Evolutionary conservation across 1,140 invertebrate species (phyloP), one percentile per base, ranked within the genome.

Genomic region (Sitodiplosis mosellana): DNA sequence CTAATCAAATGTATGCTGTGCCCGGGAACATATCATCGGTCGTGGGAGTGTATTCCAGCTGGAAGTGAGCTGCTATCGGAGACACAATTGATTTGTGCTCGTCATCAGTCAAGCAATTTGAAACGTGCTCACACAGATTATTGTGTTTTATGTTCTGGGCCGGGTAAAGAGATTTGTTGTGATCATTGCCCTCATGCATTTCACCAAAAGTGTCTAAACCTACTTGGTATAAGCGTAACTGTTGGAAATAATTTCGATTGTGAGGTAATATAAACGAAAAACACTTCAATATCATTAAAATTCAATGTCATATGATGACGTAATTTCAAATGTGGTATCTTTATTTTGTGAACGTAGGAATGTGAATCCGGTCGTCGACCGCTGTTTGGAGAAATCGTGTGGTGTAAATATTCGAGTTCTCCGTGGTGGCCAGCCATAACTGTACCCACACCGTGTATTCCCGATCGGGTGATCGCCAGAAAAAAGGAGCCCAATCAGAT

Each of bases 341-440:
- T 87, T 5, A 88, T n/a, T n/a, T n/a, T n/a, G n/a, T n/a, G n/a
- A n/a, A n/a, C n/a, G n/a, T n/a, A n/a, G n/a, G n/a, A n/a, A n/a
- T n/a, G n/a, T n/a, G n/a, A n/a, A n/a, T n/a, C n/a, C n/a, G n/a
- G n/a, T n/a, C n/a, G n/a, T n/a, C n/a, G n/a, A n/a, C n/a, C n/a
- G n/a, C n/a, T n/a, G n/a, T n/a, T n/a, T n/a, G n/a, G n/a, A n/a
- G n/a, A 95, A 63, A 81, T 97, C 56, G 83, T 94, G 5, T 95
- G 90, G 91, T 86, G 84, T 0, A 94, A 93, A 66, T 70, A 91
- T 6, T 87, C 85, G 19, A 69, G 71, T 48, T 93, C 86, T 61
- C 77, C 85, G 52, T 97, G 91, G 91, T 97, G 92, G 92, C 92
- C 92, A 1, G 83, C 83, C 1, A 69, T 85, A 52, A 81, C 96